Conservation (phyloP, 2,113 vertebrate genomes). For the Catharus bicknelli region DNA sequence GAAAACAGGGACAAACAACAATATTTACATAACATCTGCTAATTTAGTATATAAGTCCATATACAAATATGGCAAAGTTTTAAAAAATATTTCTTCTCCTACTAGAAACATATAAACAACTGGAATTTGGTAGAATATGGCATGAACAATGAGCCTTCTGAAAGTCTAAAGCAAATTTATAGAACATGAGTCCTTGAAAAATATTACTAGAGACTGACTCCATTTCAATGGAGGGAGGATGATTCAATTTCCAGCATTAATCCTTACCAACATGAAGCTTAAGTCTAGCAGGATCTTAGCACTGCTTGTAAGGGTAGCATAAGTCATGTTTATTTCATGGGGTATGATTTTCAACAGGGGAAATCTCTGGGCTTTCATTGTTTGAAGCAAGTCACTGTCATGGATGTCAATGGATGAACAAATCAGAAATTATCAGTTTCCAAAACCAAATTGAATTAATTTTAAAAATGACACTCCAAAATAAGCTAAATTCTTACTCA, state of each 20-base stretch:
- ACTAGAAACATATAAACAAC: not conserved
- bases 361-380: not conserved
- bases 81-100: not conserved
- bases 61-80: not conserved
- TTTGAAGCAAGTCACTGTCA: not conserved
- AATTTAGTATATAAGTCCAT: not conserved
- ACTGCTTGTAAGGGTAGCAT: not conserved
- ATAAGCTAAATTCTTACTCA: not conserved
- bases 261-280: not conserved
- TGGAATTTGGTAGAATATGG: not conserved
- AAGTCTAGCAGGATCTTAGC: not conserved
- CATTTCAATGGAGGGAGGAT: not conserved
- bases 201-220: not conserved
- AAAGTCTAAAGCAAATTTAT: not conserved
- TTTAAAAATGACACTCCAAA: not conserved
- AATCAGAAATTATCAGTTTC: not conserved
- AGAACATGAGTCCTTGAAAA: not conserved
- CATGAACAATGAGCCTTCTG: not conserved
- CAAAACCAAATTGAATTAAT: not conserved
- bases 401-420: not conserved
- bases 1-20: not conserved
- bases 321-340: not conserved
- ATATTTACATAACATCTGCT: not conserved
- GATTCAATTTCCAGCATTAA: not conserved
- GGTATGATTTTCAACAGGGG: not conserved